phyloP scores from a whole-genome alignment of 2,113 vertebrate genomes.

The Chroicocephalus ridibundus region DNA sequence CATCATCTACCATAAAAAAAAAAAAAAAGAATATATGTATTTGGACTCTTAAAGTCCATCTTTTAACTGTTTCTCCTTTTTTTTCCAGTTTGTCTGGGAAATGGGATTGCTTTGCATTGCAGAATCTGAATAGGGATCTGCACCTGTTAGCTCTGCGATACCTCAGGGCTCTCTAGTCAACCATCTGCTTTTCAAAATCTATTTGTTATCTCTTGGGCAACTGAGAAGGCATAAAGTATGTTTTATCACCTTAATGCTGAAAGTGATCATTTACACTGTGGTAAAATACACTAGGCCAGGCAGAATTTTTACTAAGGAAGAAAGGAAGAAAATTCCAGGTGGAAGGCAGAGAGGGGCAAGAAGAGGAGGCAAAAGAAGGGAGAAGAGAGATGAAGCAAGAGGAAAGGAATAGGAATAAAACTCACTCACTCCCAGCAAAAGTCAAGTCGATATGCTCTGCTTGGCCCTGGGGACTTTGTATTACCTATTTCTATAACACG shows the following conservation, averaged over 20 bases:
- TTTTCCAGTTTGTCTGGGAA: background rate
- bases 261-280: constrained; percentile 5
- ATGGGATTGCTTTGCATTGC: background rate
- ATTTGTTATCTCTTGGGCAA: constrained; percentile 37
- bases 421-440: constrained; percentile 14
- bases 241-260: constrained; percentile 22
- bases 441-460: background rate
- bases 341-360: background rate
- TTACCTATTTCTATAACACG: background rate
- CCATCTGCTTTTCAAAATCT: constrained; percentile 54
- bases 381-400: background rate
- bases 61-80: background rate
- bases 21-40: background rate
- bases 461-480: background rate
- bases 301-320: background rate
- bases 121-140: background rate
- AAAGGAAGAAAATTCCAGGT: background rate
- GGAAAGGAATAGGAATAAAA: background rate
- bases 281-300: background rate
- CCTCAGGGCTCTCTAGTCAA: constrained; percentile 28
- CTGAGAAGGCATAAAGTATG: background rate
- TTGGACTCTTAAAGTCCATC: background rate
- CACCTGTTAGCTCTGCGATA: background rate
- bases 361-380: background rate
- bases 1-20: background rate